These are phyloP conservation scores for Ifrita kowaldi DNA, from an alignment of 2,113 vertebrate species.

Conservation along the genomic window DNA sequence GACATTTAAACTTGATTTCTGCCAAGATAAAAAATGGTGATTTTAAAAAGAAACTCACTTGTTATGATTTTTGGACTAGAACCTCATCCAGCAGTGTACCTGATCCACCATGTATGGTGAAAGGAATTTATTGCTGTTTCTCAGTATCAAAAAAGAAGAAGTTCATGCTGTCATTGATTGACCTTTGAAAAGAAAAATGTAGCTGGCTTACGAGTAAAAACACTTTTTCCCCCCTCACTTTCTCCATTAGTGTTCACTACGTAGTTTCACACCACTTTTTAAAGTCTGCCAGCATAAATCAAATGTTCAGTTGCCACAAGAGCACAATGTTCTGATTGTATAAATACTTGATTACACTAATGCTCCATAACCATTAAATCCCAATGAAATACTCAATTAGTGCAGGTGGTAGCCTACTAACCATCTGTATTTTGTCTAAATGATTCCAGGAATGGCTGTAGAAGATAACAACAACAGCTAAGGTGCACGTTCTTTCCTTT, in stretches of 20 bases:
- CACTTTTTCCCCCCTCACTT: slow-evolving; percentile 3
- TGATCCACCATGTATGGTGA: slow-evolving; percentile 34
- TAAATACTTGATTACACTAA: not conserved
- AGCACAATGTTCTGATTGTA: not conserved
- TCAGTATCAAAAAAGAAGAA: slow-evolving; percentile 66
- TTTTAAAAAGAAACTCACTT: slow-evolving; percentile 70
- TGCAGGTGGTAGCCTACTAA: not conserved
- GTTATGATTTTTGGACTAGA: slow-evolving; percentile 67
- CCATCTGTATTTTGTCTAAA: not conserved
- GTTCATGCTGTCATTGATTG: slow-evolving; percentile 73
- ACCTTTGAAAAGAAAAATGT: slow-evolving; percentile 77
- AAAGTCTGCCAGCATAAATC: not conserved
- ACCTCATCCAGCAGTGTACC: slow-evolving; percentile 59
- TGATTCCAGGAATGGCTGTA: not conserved
- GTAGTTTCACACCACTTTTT: slow-evolving; percentile 3
- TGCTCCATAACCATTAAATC: not conserved
- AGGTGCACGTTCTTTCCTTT: not conserved
- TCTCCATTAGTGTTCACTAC: not conserved
- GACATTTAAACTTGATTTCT: slow-evolving; percentile 37
- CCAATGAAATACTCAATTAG: not conserved
- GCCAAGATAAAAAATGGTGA: slow-evolving; percentile 58
- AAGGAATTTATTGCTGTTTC: slow-evolving; percentile 71
- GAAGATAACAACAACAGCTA: not conserved
- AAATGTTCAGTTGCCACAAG: not conserved
- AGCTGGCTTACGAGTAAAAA: slow-evolving; percentile 60